Evolutionary conservation across 1,140 invertebrate genomes (phyloP).

Genomic region (Trichomalopsis sarcophagae): DNA sequence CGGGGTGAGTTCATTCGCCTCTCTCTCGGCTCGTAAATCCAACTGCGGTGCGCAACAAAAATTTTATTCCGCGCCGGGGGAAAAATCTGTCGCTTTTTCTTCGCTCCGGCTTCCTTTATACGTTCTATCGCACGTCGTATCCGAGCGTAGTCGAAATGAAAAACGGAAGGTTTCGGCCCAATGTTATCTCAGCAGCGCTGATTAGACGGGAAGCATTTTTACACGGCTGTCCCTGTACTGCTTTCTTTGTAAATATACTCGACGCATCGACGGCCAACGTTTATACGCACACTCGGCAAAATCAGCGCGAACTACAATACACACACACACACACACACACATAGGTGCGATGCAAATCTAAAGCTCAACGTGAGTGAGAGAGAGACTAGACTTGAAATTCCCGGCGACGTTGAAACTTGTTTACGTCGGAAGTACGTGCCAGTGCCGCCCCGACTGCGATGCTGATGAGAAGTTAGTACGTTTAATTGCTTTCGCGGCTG

Average conservation of each 20-base stretch:
- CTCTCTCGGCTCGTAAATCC: background rate
- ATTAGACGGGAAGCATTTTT: background rate
- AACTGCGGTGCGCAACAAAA: constrained; percentile 4
- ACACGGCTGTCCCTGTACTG: background rate
- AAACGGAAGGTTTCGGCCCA: background rate
- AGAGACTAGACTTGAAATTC: background rate
- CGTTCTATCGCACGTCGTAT: background rate
- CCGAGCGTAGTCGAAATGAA: background rate
- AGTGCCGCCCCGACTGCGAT: constrained; percentile 1
- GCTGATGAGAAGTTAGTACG: constrained; percentile 48
- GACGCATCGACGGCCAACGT: background rate
- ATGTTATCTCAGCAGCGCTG: too few species aligned
- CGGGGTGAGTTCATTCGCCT: background rate
- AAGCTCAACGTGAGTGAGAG: background rate
- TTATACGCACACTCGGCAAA: background rate
- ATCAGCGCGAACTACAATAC: background rate
- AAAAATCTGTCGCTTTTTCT: background rate
- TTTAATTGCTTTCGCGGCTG: constrained; percentile 46
- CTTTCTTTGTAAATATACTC: constrained; percentile 6
- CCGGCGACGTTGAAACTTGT: constrained; percentile 33
- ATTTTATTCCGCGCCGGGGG: background rate
- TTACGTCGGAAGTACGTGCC: constrained; percentile 35
- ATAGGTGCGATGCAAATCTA: background rate
- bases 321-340: background rate
- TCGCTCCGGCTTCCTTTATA: background rate